Conservation (phyloP, 1,140 invertebrate genomes). For the Andrena cerasifolii region DNA sequence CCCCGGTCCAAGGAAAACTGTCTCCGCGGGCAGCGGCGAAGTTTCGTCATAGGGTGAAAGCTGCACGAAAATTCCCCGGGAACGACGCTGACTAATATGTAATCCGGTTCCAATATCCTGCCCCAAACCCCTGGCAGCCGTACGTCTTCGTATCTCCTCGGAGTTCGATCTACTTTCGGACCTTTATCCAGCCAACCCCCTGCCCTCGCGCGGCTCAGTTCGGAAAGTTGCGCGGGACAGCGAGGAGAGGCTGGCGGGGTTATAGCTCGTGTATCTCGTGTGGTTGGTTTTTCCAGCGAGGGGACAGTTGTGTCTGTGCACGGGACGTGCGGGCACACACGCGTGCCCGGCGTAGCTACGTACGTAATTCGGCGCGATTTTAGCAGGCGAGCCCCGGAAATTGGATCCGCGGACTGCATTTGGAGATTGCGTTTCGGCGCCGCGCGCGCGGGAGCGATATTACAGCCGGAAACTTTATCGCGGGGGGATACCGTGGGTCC, state of each 20-base stretch:
- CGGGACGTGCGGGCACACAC: too few relatives aligned
- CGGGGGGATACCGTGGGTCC: background rate
- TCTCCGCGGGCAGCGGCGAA: background rate
- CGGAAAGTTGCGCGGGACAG: background rate
- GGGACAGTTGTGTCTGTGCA: too few relatives aligned
- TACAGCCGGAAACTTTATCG: constrained; percentile 7
- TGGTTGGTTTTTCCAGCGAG: constrained; percentile 16
- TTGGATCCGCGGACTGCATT: constrained; percentile 50
- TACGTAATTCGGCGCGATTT: constrained; percentile 38
- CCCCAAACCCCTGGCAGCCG: constrained; percentile 24
- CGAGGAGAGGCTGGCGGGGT: background rate
- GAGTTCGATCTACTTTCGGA: constrained; percentile 23
- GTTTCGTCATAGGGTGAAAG: background rate
- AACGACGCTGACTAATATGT: constrained; percentile 69
- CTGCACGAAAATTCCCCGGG: background rate
- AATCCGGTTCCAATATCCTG: constrained; percentile 74
- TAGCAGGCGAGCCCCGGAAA: constrained; percentile 41
- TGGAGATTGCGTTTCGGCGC: constrained; percentile 33
- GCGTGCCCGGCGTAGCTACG: too few relatives aligned
- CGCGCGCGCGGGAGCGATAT: constrained; percentile 1
- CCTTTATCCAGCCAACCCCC: background rate
- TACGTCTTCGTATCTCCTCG: constrained; percentile 29
- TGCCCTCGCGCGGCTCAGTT: background rate
- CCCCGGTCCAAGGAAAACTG: background rate
- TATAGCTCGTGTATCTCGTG: background rate